Conservation (phyloP, 1,140 invertebrate species). For the Rhagoletis pomonella region DNA sequence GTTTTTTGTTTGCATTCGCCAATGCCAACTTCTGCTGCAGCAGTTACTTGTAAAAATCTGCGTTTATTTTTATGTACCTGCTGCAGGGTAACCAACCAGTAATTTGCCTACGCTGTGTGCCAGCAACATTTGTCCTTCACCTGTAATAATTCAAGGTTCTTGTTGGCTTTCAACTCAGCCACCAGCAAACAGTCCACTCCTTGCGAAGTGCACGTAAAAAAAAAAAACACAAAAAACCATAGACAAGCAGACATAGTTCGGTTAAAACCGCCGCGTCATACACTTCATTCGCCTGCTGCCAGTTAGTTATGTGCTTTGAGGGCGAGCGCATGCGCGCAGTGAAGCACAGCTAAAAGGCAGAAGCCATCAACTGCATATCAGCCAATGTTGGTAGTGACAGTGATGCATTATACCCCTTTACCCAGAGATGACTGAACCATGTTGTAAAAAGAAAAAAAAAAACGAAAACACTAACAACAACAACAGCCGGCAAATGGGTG, state of each 20-base stretch:
- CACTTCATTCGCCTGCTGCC: not conserved
- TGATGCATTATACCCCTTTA: slow-evolving; percentile 42
- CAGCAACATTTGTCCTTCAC: slow-evolving; percentile 41
- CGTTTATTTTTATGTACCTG: not conserved
- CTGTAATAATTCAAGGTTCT: slow-evolving; percentile 46
- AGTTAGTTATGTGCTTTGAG: not conserved
- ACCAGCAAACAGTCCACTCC: not conserved
- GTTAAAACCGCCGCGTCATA: slow-evolving; percentile 8
- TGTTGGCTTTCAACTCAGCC: slow-evolving; percentile 35
- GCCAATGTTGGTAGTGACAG: slow-evolving; percentile 10
- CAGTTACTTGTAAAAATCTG: not conserved
- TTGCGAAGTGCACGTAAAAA: not conserved
- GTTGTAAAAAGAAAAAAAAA: not conserved
- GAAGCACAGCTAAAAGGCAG: slow-evolving; percentile 26
- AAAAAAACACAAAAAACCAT: not conserved
- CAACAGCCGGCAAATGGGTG: not conserved
- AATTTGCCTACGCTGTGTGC: slow-evolving; percentile 19
- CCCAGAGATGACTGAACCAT: not conserved
- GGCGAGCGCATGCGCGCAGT: not conserved
- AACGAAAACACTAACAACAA: not conserved
- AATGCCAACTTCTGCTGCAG: not conserved
- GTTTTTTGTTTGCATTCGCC: not conserved
- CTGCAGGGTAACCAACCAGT: not conserved
- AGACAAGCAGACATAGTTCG: not conserved
- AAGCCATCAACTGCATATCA: slow-evolving; percentile 45